Conservation (phyloP, 2,113 vertebrate species). For the Perccottus glenii region DNA sequence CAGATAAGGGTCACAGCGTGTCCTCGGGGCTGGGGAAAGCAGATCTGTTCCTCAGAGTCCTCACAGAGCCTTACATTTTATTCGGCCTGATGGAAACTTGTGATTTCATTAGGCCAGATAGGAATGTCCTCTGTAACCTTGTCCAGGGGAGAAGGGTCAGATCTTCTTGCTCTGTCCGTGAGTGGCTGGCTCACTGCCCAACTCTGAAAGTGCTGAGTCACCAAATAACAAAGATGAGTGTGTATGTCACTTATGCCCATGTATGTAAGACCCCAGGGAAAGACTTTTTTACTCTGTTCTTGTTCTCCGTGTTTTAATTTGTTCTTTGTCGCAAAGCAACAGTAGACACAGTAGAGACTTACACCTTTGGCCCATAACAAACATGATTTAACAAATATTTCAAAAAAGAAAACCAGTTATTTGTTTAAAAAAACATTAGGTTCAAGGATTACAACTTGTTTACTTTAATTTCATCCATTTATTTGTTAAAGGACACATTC, state of each 20-base stretch:
- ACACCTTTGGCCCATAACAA: too few species aligned
- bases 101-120: conserved; percentile 62
- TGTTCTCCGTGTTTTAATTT: background rate
- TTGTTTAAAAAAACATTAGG: too few species aligned
- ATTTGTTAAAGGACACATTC: too few species aligned
- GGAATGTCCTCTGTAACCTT: conserved; percentile 44
- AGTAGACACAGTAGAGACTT: too few species aligned
- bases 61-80: conserved; percentile 20
- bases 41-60: conserved; percentile 19
- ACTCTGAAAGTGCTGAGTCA: conserved; percentile 31
- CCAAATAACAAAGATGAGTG: conserved; percentile 6
- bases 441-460: too few species aligned
- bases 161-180: conserved; percentile 5
- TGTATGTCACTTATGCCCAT: conserved; percentile 4
- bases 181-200: background rate
- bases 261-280: background rate
- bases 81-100: conserved; percentile 27
- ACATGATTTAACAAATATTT: too few species aligned
- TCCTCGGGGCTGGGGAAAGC: conserved; percentile 19
- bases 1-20: conserved; percentile 34
- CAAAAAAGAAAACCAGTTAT: too few species aligned
- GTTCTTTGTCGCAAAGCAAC: background rate
- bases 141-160: conserved; percentile 23
- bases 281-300: background rate
- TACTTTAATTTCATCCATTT: too few species aligned